Evolutionary conservation across 1,140 invertebrate genomes (phyloP).

Genomic region (Hycleus cichorii): DNA sequence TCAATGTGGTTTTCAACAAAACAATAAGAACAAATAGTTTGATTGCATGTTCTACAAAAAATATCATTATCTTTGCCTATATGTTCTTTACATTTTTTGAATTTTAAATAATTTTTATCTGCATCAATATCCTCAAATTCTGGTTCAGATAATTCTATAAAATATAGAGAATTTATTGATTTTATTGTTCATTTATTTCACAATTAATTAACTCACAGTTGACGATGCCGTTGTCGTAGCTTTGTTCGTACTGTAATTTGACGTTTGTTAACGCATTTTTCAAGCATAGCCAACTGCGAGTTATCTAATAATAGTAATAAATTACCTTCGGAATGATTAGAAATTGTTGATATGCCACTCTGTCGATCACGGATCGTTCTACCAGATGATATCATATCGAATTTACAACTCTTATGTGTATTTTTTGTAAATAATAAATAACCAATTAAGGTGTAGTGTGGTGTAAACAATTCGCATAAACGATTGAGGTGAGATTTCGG

Average conservation of each 20-base stretch:
- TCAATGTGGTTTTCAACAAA: conserved; percentile 34
- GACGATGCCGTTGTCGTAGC: no score
- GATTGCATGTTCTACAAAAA: conserved; percentile 39
- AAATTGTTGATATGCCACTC: not conserved
- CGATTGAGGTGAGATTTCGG: not conserved
- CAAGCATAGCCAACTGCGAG: no score
- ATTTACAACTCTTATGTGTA: no score
- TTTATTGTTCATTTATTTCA: no score
- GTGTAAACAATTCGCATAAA: not conserved
- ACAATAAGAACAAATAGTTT: conserved; percentile 38
- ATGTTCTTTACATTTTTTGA: conserved; percentile 22
- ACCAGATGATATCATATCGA: not conserved
- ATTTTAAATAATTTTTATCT: conserved; percentile 1
- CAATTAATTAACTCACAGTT: no score
- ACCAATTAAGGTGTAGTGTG: conserved; percentile 4
- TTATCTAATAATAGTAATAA: no score
- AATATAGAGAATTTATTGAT: not conserved
- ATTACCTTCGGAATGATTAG: no score
- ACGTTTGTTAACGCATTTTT: no score
- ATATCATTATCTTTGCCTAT: conserved; percentile 27
- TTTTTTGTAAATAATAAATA: conserved; percentile 3
- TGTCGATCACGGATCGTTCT: conserved; percentile 2
- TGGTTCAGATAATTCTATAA: not conserved
- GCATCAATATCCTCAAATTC: not conserved
- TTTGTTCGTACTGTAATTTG: no score